Conservation (phyloP, 2,888 invertebrate species). For the Sesia apiformis region DNA sequence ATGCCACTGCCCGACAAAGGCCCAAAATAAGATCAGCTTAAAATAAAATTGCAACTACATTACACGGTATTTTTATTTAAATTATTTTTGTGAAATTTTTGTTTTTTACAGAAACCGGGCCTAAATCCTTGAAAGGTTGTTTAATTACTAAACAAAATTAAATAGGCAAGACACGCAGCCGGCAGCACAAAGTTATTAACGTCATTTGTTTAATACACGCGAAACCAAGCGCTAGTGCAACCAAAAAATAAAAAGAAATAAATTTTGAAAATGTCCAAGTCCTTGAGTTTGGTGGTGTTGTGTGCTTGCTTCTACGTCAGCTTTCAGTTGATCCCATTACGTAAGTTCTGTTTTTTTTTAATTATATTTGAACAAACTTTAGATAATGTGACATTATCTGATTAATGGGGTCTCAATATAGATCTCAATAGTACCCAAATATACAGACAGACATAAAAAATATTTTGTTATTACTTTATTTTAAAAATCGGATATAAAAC, state of each 20-base stretch:
- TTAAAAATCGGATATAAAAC: no score
- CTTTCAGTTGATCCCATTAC: constrained; percentile 49
- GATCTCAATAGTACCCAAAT: no score
- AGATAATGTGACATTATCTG: no score
- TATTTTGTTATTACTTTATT: no score
- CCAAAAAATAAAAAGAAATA: constrained; percentile 5
- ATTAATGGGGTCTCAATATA: no score
- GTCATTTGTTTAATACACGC: constrained; percentile 36
- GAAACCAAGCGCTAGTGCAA: constrained; percentile 22
- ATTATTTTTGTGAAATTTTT: no score
- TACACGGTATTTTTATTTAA: no score
- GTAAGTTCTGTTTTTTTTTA: constrained; percentile 27
- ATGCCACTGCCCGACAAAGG: no score
- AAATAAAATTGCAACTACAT: no score
- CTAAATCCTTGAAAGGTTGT: constrained; percentile 44
- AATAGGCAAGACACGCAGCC: constrained; percentile 5
- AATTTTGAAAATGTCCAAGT: not conserved
- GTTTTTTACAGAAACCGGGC: not conserved
- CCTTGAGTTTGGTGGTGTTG: constrained; percentile 11
- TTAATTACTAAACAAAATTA: constrained; percentile 49
- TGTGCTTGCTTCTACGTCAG: constrained; percentile 41
- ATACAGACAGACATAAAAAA: no score
- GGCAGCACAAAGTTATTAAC: constrained; percentile 6
- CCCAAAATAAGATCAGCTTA: no score
- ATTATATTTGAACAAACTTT: no score